Evolutionary conservation across 2,888 invertebrate species (phyloP).

Genomic region (Meiosimyza decipiens): DNA sequence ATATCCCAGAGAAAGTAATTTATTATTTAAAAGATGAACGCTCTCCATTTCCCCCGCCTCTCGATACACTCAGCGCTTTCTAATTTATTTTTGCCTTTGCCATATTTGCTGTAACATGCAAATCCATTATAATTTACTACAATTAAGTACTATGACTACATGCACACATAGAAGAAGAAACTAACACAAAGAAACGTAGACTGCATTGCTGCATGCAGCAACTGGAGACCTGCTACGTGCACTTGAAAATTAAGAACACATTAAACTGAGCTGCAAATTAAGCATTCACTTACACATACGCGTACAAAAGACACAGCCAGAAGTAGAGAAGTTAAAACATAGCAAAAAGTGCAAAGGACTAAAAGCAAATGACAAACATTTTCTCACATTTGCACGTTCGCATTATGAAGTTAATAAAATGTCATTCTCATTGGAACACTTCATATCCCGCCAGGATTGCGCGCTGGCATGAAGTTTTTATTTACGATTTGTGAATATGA

Average conservation of each 20-base stretch:
- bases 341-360: background rate
- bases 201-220: conserved; percentile 7
- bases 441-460: background rate
- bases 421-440: conserved; percentile 4
- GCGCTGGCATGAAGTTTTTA: background rate
- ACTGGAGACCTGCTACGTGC: conserved; percentile 27
- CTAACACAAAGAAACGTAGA: background rate
- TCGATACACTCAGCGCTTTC: background rate
- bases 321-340: background rate
- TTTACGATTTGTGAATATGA: background rate
- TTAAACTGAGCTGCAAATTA: conserved; percentile 11
- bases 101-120: background rate
- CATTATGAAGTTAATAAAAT: conserved; percentile 23
- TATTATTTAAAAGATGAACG: conserved; percentile 25
- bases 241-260: conserved; percentile 30
- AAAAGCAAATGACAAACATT: conserved; percentile 19
- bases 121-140: conserved; percentile 28
- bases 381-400: conserved; percentile 24
- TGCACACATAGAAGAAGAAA: background rate
- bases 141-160: conserved; percentile 1
- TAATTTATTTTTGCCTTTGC: too few species aligned
- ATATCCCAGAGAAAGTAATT: conserved; percentile 25
- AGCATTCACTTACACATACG: background rate
- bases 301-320: background rate
- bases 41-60: background rate